These are phyloP conservation scores for Troides oblongomaculatus DNA, from an alignment of 2,888 invertebrate species.

Conservation along the genomic window DNA sequence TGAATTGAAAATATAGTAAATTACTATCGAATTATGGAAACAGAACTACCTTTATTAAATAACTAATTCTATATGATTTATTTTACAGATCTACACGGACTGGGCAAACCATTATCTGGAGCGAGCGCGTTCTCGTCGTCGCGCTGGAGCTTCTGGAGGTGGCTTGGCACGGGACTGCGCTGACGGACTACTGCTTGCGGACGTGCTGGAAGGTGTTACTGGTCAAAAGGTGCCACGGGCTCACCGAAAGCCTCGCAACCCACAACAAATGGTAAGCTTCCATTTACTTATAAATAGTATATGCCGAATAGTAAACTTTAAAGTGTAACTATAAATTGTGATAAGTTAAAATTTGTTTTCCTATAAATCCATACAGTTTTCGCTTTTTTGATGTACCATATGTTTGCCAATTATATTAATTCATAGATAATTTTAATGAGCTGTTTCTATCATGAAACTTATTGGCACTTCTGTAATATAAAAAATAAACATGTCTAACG, in stretches of 20 bases:
- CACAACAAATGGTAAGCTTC: slow-evolving; percentile 93
- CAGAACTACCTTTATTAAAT: neutral
- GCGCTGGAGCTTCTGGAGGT: slow-evolving; percentile 83
- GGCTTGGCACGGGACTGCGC: slow-evolving; percentile 95
- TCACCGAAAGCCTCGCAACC: slow-evolving; percentile 91
- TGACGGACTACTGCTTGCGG: slow-evolving; percentile 94
- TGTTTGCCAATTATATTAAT: too few relatives aligned
- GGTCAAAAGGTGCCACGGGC: slow-evolving; percentile 84
- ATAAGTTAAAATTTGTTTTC: too few relatives aligned
- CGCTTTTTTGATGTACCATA: too few relatives aligned
- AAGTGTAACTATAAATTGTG: too few relatives aligned
- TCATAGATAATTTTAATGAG: too few relatives aligned
- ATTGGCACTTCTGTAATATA: too few relatives aligned
- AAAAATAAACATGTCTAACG: too few relatives aligned
- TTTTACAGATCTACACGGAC: slow-evolving; percentile 95
- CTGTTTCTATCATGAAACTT: too few relatives aligned
- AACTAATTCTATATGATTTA: slow-evolving; percentile 17
- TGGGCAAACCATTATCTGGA: slow-evolving; percentile 99
- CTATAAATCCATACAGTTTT: too few relatives aligned
- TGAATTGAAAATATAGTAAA: too few relatives aligned
- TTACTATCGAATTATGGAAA: neutral
- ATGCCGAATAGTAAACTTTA: too few relatives aligned
- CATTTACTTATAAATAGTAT: too few relatives aligned
- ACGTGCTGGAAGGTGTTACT: slow-evolving; percentile 96
- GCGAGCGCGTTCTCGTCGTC: slow-evolving; percentile 91